phyloP scores from a whole-genome alignment of 2,797 vertebrate species.

The Gorsachius magnificus region DNA sequence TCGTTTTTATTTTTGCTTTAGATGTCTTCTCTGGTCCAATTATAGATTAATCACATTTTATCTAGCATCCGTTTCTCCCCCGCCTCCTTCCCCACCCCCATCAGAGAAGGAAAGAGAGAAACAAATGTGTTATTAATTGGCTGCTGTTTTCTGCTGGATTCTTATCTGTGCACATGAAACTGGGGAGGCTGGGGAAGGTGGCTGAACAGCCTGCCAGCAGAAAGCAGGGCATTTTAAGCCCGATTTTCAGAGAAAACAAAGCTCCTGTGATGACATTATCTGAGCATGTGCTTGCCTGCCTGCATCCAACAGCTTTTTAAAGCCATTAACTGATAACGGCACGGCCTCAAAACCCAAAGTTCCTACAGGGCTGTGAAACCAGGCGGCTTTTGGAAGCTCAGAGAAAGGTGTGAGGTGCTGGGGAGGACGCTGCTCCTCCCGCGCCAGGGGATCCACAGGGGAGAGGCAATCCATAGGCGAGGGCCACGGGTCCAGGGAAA shows the following conservation, averaged over 20 bases:
- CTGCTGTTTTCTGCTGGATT: slow-evolving; percentile 17
- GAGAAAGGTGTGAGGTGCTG: not conserved
- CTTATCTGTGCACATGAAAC: not conserved
- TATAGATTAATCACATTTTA: slow-evolving; percentile 64
- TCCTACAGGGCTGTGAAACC: not conserved
- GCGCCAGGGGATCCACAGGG: not conserved
- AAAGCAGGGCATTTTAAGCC: not conserved
- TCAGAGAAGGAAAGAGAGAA: not conserved
- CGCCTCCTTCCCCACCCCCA: slow-evolving; percentile 23
- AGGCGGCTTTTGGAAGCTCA: not conserved
- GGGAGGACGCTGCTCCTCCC: not conserved
- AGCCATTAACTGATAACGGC: not conserved
- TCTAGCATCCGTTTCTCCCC: slow-evolving; percentile 24
- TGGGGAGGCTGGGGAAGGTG: not conserved
- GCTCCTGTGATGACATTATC: not conserved
- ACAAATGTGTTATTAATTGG: slow-evolving; percentile 17
- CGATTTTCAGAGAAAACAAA: slow-evolving; percentile 3
- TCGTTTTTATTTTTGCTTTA: slow-evolving; percentile 53
- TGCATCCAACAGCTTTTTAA: not conserved
- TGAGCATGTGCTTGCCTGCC: not conserved
- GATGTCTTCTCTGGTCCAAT: slow-evolving; percentile 45
- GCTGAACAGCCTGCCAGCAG: not conserved
- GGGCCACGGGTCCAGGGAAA: not conserved
- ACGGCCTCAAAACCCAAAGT: not conserved
- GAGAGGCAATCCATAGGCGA: not conserved